Base-by-base conservation (phyloP, 2,113 vertebrate genomes). In the Megaleporinus macrocephalus region DNA sequence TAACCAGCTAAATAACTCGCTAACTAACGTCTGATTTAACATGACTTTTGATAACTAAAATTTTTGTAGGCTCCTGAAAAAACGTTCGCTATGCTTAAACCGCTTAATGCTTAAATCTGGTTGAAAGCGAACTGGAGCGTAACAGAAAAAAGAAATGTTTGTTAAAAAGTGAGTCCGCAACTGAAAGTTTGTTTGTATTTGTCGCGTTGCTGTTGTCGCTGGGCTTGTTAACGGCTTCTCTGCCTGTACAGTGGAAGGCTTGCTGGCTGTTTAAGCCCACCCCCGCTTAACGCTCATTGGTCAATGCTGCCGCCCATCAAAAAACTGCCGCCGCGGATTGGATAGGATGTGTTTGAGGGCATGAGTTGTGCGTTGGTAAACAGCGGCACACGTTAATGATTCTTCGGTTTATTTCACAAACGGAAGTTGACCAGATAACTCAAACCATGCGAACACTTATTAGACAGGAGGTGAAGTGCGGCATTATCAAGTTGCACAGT, bases 211-310 rank as follows among this genome's bases (percentile, higher is more conserved):
- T 4, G 47, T 29, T 51, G 63, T 15, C 33, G 69, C 59, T 41
- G 18, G 57, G 12, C n/a, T 63, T n/a, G n/a, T 18, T 61, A 71
- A 55, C 78, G 29, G 12, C 49, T 36, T 29, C 41, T n/a, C 13
- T 36, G 18, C 3, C n/a, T 5, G 44, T 16, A 11, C 14, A 1
- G 7, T n/a, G 4, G 13, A 26, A 76, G 0, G 16, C 29, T 0
- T 75, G 53, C 78, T 72, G 33, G 14, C 62, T 41, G 5, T 41
- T 10, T 30, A 18, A 73, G 9, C 68, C 82, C 75, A 76, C 85
- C 86, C 36, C 49, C 27, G 16, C 3, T 81, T 71, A 12, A 16
- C 11, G 61, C n/a, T n/a, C n/a, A 88, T 86, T 90, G 86, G 87
- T 51, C 20, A 20, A 55, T 4, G 14, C 53, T 15, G 20, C 55